A percentile compares a stretch with the other conserved stretches of the same genome.
Conservation (phyloP, 2,113 vertebrate species). For the Pollachius pollachius region DNA sequence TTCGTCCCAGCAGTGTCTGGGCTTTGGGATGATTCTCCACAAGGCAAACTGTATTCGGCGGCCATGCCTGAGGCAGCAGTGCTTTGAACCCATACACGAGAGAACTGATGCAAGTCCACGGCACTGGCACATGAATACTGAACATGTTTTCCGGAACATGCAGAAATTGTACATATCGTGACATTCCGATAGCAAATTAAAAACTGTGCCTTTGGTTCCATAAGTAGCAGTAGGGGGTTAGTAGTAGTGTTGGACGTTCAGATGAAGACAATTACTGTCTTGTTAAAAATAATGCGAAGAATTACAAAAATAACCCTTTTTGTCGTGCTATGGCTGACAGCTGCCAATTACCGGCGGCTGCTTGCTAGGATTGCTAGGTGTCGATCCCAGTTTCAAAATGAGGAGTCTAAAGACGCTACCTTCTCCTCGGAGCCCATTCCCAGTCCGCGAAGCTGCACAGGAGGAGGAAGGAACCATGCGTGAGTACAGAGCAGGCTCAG, state of each 20-base stretch:
- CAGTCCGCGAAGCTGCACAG: slow-evolving; percentile 62
- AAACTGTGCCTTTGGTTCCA: slow-evolving; percentile 2
- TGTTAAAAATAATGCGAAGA: slow-evolving; percentile 39
- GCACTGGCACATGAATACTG: slow-evolving; percentile 11
- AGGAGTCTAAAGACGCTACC: slow-evolving; percentile 58
- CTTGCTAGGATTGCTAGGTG: slow-evolving; percentile 13
- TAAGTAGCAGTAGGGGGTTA: slow-evolving; percentile 40
- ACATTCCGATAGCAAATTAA: not conserved
- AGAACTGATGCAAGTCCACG: slow-evolving; percentile 59
- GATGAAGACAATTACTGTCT: slow-evolving; percentile 68
- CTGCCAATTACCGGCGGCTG: slow-evolving; percentile 69
- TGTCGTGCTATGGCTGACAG: slow-evolving; percentile 24
- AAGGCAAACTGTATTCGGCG: slow-evolving; percentile 64
- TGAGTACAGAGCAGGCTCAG: slow-evolving; percentile 10
- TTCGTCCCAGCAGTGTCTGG: slow-evolving; percentile 17
- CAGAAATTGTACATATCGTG: not conserved
- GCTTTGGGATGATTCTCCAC: slow-evolving; percentile 52
- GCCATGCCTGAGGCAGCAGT: slow-evolving; percentile 59
- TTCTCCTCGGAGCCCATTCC: slow-evolving; percentile 64
- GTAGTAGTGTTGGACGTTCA: slow-evolving; percentile 45
- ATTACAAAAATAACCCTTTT: slow-evolving; percentile 38
- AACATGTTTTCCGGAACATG: too few relatives aligned
- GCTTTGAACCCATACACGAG: slow-evolving; percentile 49
- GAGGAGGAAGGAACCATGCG: slow-evolving; percentile 42
- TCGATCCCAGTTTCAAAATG: slow-evolving; percentile 15